These are phyloP conservation scores for Chrysotoxum bicinctum DNA, from an alignment of 2,888 invertebrate genomes.

Conservation along the genomic window DNA sequence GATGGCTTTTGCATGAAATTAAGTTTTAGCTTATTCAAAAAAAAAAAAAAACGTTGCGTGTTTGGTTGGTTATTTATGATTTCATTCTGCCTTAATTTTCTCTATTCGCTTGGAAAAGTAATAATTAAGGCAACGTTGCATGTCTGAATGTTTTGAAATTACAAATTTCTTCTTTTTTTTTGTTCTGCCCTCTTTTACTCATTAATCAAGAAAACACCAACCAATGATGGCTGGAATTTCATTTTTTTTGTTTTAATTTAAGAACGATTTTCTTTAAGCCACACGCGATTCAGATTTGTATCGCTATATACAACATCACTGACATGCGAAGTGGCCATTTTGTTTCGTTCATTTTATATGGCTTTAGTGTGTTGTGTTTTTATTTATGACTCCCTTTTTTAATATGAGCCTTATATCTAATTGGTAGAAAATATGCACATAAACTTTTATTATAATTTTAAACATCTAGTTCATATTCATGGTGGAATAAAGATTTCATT, in stretches of 20 bases:
- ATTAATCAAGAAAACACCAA: slow-evolving; percentile 41
- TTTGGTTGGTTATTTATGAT: slow-evolving; percentile 67
- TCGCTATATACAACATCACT: neutral
- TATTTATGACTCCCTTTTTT: neutral
- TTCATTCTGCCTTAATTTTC: slow-evolving; percentile 37
- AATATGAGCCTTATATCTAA: slow-evolving; percentile 42
- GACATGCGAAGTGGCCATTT: slow-evolving; percentile 57
- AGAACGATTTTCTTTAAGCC: slow-evolving; percentile 26
- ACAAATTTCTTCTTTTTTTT: neutral
- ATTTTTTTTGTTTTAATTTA: neutral
- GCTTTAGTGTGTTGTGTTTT: slow-evolving; percentile 1
- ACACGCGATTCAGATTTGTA: slow-evolving; percentile 62
- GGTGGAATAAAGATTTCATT: neutral
- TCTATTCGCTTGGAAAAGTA: slow-evolving; percentile 13
- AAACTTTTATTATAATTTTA: slow-evolving; percentile 36
- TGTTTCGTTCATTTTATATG: slow-evolving; percentile 44
- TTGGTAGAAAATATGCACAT: slow-evolving; percentile 62
- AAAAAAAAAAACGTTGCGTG: slow-evolving; percentile 48
- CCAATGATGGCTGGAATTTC: slow-evolving; percentile 38
- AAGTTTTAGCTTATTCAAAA: slow-evolving; percentile 38
- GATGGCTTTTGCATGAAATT: slow-evolving; percentile 66
- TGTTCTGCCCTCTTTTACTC: slow-evolving; percentile 15
- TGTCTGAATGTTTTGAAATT: slow-evolving; percentile 55
- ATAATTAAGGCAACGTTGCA: slow-evolving; percentile 63
- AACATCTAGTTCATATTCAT: neutral